Percentiles rank a stretch among this genome's conserved stretches.
Evolutionary conservation across 2,797 vertebrate genomes (phyloP).

Genomic region (Buphagus erythrorhynchus): DNA sequence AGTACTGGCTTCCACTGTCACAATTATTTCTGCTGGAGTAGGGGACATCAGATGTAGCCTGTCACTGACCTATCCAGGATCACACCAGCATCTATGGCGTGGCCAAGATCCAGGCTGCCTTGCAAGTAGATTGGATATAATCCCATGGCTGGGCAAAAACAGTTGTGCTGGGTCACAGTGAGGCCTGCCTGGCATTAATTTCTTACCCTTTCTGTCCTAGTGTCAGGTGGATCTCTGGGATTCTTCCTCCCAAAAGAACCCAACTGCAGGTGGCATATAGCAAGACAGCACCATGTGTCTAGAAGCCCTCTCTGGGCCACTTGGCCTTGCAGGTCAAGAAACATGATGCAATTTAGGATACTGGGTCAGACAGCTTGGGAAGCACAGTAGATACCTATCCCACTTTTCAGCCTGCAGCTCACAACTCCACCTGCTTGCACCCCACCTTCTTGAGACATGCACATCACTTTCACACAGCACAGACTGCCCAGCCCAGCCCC

Average conservation of each 20-base stretch:
- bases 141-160: not conserved
- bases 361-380: not conserved
- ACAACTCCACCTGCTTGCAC: not conserved
- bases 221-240: not conserved
- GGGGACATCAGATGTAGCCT: not conserved
- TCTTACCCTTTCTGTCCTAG: not conserved
- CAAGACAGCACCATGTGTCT: not conserved
- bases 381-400: fast-evolving
- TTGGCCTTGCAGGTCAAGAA: not conserved
- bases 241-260: not conserved
- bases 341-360: fast-evolving
- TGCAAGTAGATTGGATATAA: not conserved
- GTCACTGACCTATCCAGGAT: not conserved
- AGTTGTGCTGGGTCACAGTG: not conserved
- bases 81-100: not conserved
- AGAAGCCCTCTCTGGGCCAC: not conserved
- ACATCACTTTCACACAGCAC: not conserved
- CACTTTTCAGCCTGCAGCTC: not conserved
- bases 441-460: not conserved
- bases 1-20: not conserved
- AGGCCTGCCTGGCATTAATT: not conserved
- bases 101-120: not conserved
- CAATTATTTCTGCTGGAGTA: not conserved
- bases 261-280: not conserved
- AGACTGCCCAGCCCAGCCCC: not conserved